phyloP scores from a whole-genome alignment of 2,888 invertebrate species.

The Nyleta sp. region DNA sequence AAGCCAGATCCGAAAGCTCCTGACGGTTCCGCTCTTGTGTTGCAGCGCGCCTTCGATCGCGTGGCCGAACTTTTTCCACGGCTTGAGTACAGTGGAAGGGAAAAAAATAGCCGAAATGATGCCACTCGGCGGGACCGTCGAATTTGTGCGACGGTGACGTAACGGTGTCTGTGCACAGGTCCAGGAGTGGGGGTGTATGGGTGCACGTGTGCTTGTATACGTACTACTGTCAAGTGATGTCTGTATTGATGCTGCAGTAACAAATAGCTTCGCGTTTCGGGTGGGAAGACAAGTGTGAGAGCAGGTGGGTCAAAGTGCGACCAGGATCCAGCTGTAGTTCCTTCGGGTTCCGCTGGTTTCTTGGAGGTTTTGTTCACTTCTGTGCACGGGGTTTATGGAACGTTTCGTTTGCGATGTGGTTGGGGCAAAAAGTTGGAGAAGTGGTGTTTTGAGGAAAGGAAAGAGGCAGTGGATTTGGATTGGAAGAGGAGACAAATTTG shows the following conservation, averaged over 20 bases:
- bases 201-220: constrained; percentile 44
- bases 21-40: constrained; percentile 53
- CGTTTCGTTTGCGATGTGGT: too few relatives aligned
- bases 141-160: constrained; percentile 51
- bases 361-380: too few relatives aligned
- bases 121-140: constrained; percentile 20
- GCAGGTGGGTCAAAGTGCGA: constrained; percentile 42
- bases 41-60: constrained; percentile 59
- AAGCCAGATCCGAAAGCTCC: constrained; percentile 62
- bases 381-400: too few relatives aligned
- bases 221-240: constrained; percentile 39
- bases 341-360: too few relatives aligned
- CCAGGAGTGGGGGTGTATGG: constrained; percentile 12
- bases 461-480: too few relatives aligned
- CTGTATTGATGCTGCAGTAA: constrained; percentile 56
- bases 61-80: constrained; percentile 73
- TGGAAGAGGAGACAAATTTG: too few relatives aligned
- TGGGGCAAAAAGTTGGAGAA: too few relatives aligned
- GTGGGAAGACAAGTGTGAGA: constrained; percentile 27
- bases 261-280: constrained; percentile 37
- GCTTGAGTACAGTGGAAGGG: neutral
- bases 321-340: too few relatives aligned
- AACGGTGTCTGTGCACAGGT: constrained; percentile 43
- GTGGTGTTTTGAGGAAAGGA: too few relatives aligned
- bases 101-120: constrained; percentile 10